Base-by-base conservation (phyloP, 1,140 invertebrate genomes). In the Samia ricini region DNA sequence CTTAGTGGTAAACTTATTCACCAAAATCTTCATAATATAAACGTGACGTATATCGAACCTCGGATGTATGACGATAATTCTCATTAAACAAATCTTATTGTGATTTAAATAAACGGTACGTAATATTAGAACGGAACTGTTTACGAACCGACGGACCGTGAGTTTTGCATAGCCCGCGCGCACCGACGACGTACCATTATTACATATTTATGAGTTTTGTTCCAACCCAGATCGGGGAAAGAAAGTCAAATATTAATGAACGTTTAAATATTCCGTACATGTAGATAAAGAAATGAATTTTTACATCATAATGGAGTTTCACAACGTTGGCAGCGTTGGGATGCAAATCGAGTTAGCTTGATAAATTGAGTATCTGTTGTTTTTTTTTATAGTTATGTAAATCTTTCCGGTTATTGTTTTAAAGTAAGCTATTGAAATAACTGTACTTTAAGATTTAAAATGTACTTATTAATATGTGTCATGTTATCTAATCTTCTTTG, bases 221-320 rank as follows among this genome's bases (percentile, higher is more conserved):
- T 85, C 71, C 75, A 73, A 67, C 67, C 66, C 71, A 66, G 77
- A 84, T 86, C 79, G 77, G 36, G 66, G 76, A 80, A 87, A 84
- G 81, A 85, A 89, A 88, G 78, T 89, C 74, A 89, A 89, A 89
- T 76, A 88, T 88, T 89, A 89, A 89, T 89, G 82, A 85, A 84
- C 71, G 83, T 63, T 84, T 80, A 78, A 81, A 87, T 85, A 87
- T 89, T 88, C 83, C 71, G 77, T 83, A 84, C 82, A 78, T 85
- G 79, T 83, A 84, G 81, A 85, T 84, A 85, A 82, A 82, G 79
- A 81, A 81, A 85, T 80, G 75, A 78, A 85, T 82, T 83, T 83
- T 85, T 82, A 80, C 81, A 82, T 82, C 69, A 85, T 81, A 83
- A 82, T 81, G 75, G 74, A 64, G 36, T 52, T 71, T 74, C 52